Conservation (phyloP, 1,140 invertebrate genomes). For the Drosophila jambulina region DNA sequence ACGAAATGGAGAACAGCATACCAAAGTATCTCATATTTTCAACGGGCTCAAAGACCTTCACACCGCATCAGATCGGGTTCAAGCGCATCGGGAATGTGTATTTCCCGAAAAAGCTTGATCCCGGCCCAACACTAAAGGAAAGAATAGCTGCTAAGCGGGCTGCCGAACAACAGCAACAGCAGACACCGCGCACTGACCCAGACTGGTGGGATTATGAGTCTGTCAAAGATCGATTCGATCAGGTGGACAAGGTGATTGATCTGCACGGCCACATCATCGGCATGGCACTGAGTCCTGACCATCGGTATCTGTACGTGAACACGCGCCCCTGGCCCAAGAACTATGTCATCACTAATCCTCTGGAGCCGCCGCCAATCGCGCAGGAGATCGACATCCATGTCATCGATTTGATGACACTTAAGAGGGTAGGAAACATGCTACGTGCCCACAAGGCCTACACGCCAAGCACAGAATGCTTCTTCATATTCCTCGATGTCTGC, state of each 20-base stretch:
- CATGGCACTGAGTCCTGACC: constrained; percentile 94
- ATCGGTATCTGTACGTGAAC: constrained; percentile 94
- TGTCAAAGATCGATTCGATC: constrained; percentile 91
- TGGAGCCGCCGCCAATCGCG: constrained; percentile 94
- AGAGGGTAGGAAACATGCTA: constrained; percentile 93
- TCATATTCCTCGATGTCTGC: constrained; percentile 95
- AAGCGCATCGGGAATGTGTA: constrained; percentile 91
- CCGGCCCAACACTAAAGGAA: constrained; percentile 89
- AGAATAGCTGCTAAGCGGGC: constrained; percentile 87
- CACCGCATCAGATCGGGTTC: constrained; percentile 95
- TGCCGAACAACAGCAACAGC: constrained; percentile 78
- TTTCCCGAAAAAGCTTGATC: constrained; percentile 90
- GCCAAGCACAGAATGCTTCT: constrained; percentile 95
- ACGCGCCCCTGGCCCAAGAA: constrained; percentile 93
- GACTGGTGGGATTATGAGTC: constrained; percentile 90
- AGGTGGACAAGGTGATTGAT: constrained; percentile 93
- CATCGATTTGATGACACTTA: constrained; percentile 92
- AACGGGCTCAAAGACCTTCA: constrained; percentile 93
- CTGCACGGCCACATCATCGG: constrained; percentile 96
- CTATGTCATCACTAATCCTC: constrained; percentile 91
- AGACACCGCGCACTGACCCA: constrained; percentile 86
- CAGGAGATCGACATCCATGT: constrained; percentile 96
- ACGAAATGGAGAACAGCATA: constrained; percentile 86
- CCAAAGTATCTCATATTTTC: constrained; percentile 94
- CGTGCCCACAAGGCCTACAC: constrained; percentile 94